These are phyloP conservation scores for Characodon lateralis DNA, from an alignment of 2,797 vertebrate genomes.

Conservation along the genomic window DNA sequence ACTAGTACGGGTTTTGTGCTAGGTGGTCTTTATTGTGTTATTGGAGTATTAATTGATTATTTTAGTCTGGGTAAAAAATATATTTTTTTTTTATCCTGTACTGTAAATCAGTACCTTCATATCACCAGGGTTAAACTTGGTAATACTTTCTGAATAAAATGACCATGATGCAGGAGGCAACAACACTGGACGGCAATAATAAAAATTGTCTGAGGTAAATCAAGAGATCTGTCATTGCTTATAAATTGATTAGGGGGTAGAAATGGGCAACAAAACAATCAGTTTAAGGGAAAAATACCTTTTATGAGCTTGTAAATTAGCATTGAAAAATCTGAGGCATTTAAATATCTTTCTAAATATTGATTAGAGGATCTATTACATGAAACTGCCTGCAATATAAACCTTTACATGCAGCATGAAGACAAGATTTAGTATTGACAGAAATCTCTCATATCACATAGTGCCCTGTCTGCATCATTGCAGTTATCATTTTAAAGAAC, in stretches of 20 bases:
- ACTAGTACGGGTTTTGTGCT: neutral
- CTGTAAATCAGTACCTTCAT: neutral
- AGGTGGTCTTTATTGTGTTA: neutral
- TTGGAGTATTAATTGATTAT: neutral
- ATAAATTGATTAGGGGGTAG: neutral
- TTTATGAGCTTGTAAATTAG: neutral
- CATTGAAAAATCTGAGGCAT: neutral
- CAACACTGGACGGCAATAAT: neutral
- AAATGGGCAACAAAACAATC: neutral
- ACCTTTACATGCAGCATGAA: neutral
- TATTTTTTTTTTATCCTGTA: neutral
- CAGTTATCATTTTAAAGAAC: neutral
- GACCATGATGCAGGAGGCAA: neutral
- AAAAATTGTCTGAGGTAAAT: too few species aligned
- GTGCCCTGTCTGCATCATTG: neutral
- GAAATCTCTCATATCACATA: neutral
- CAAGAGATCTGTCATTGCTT: too few species aligned
- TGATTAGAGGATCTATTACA: neutral
- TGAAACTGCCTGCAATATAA: neutral
- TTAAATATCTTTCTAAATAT: neutral
- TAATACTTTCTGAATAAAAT: neutral
- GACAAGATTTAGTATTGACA: neutral
- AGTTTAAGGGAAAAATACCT: neutral
- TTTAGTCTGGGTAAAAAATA: neutral
- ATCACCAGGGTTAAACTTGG: neutral